phyloP scores from a whole-genome alignment of 2,888 invertebrate species.

The Hirtodrosophila duncani region DNA sequence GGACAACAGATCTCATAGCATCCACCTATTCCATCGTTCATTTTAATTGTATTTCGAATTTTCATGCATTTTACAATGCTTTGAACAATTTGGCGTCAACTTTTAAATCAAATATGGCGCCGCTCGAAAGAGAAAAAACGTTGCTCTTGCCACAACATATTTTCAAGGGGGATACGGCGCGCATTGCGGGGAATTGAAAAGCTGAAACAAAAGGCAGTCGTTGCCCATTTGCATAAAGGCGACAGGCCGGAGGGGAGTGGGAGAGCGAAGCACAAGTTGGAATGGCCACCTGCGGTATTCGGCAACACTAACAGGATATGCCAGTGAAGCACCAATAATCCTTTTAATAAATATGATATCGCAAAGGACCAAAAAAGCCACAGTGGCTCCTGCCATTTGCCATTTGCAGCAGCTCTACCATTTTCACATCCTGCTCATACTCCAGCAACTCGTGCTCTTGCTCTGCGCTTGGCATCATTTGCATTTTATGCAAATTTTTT shows the following conservation, averaged over 20 bases:
- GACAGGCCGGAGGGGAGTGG: background rate
- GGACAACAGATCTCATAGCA: background rate
- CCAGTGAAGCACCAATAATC: constrained; percentile 76
- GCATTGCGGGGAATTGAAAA: constrained; percentile 3
- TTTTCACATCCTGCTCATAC: constrained; percentile 1
- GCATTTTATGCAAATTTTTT: constrained; percentile 76
- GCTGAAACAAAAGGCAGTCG: constrained; percentile 67
- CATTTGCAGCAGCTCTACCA: constrained; percentile 31
- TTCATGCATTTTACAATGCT: constrained; percentile 48
- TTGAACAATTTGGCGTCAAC: constrained; percentile 63
- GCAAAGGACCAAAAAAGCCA: constrained; percentile 74
- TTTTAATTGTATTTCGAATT: constrained; percentile 67
- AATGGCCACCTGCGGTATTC: constrained; percentile 19
- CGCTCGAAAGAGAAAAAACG: constrained; percentile 15
- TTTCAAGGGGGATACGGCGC: constrained; percentile 12
- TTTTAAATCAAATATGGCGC: constrained; percentile 71
- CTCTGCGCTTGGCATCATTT: constrained; percentile 62
- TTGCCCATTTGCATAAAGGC: constrained; percentile 58
- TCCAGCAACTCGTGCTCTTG: background rate
- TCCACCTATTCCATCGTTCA: background rate
- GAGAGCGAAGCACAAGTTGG: background rate
- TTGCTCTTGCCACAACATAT: constrained; percentile 54
- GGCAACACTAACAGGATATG: constrained; percentile 73
- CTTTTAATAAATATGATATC: constrained; percentile 78
- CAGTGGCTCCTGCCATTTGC: constrained; percentile 36